Conservation (phyloP, 2,888 invertebrate genomes). For the Phoronis australis region DNA sequence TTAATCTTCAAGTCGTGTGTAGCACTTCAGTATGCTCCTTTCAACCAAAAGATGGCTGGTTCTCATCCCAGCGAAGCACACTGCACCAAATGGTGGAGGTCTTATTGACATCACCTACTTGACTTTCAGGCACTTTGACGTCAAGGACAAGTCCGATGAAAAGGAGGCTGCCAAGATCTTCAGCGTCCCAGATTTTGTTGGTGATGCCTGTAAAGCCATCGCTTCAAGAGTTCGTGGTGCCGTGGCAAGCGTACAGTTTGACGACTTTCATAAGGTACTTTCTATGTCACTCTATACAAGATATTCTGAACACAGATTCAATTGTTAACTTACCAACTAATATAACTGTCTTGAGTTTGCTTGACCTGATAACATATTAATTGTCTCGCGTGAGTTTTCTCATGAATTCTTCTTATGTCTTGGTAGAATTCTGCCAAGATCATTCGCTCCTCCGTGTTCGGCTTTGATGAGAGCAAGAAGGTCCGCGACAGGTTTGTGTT, state of each 20-base stretch:
- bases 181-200: constrained; percentile 57
- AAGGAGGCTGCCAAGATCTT: constrained; percentile 54
- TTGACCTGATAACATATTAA: no score
- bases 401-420: no score
- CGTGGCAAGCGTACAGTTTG: constrained; percentile 55
- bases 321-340: neutral
- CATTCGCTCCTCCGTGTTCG: constrained; percentile 56
- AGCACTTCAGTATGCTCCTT: no score
- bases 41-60: no score
- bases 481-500: constrained; percentile 52
- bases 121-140: constrained; percentile 52
- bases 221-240: constrained; percentile 56
- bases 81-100: no score
- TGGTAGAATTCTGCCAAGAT: constrained; percentile 56
- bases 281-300: neutral
- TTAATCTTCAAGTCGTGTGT: no score
- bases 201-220: constrained; percentile 57
- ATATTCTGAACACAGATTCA: neutral
- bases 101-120: no score
- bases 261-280: constrained; percentile 56
- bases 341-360: no score
- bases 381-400: no score
- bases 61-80: no score
- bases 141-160: constrained; percentile 33
- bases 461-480: constrained; percentile 52